Evolutionary conservation across 2,888 invertebrate species (phyloP).

Genomic region (Microctonus hyperodae): DNA sequence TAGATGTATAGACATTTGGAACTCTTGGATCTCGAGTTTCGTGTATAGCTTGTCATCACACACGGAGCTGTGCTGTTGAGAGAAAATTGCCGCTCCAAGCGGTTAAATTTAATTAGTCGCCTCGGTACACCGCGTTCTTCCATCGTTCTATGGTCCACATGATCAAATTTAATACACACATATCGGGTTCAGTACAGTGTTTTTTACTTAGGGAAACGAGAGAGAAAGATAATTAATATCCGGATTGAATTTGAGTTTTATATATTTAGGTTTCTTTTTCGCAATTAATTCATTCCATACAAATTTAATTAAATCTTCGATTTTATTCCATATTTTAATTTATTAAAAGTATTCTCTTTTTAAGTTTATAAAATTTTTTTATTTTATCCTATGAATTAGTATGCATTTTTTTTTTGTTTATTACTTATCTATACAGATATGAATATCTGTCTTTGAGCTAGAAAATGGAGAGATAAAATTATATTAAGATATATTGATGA

Average conservation of each 20-base stretch:
- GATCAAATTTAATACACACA: slow-evolving; percentile 10
- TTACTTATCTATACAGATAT: no score
- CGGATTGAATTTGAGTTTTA: slow-evolving; percentile 45
- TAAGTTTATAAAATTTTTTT: no score
- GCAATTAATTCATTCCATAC: neutral
- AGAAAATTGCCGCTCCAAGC: slow-evolving; percentile 1
- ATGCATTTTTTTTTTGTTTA: no score
- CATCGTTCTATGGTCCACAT: slow-evolving; percentile 1
- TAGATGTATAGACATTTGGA: neutral
- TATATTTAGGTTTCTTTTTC: slow-evolving; percentile 12
- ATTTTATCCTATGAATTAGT: no score
- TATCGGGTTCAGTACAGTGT: neutral
- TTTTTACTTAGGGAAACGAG: neutral
- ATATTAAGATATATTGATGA: neutral
- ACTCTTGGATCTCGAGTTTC: neutral
- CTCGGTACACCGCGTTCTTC: neutral
- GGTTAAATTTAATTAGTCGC: slow-evolving; percentile 28
- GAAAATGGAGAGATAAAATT: neutral
- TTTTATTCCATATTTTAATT: neutral
- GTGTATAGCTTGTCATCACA: slow-evolving; percentile 2
- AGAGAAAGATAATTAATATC: neutral
- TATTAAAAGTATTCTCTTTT: neutral
- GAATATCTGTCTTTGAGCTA: no score
- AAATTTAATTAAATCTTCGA: neutral
- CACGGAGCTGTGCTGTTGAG: neutral